A percentile compares a stretch with the other conserved stretches of the same genome.
phyloP scores from a whole-genome alignment of 2,113 vertebrate species.

The Scomber colias region DNA sequence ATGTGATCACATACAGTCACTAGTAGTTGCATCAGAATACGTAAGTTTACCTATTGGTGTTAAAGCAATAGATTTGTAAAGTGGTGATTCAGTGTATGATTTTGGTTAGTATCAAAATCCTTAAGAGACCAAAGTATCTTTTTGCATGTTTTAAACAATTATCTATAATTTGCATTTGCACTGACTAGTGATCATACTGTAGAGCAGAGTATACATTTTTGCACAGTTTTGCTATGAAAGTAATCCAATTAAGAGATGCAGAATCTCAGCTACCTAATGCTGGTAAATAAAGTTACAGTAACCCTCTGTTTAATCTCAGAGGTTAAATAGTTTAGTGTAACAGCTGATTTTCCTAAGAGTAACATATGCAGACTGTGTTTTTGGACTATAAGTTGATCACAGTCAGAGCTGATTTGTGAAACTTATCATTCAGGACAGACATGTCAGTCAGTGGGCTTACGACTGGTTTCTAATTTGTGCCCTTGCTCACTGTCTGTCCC shows the following conservation, averaged over 20 bases:
- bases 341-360: neutral
- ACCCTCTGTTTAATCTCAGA: too few relatives aligned
- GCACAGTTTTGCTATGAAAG: neutral
- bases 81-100: neutral
- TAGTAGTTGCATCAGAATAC: neutral
- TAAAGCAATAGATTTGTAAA: too few relatives aligned
- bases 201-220: too few relatives aligned
- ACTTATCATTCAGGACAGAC: neutral
- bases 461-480: constrained; percentile 27
- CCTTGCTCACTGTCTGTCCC: neutral
- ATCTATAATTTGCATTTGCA: neutral
- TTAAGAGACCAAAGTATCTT: too few relatives aligned
- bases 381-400: neutral
- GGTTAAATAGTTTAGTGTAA: neutral
- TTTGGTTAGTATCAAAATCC: neutral
- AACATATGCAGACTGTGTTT: neutral
- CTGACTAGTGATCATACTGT: neutral
- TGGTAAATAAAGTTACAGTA: too few relatives aligned
- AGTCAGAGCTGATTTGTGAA: neutral
- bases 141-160: neutral
- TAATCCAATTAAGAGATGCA: neutral
- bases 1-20: neutral
- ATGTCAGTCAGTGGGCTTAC: neutral
- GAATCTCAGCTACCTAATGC: neutral
- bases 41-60: fast-evolving